Evolutionary conservation across 1,140 invertebrate genomes (phyloP).

Genomic region (Tetramorium alpestre): DNA sequence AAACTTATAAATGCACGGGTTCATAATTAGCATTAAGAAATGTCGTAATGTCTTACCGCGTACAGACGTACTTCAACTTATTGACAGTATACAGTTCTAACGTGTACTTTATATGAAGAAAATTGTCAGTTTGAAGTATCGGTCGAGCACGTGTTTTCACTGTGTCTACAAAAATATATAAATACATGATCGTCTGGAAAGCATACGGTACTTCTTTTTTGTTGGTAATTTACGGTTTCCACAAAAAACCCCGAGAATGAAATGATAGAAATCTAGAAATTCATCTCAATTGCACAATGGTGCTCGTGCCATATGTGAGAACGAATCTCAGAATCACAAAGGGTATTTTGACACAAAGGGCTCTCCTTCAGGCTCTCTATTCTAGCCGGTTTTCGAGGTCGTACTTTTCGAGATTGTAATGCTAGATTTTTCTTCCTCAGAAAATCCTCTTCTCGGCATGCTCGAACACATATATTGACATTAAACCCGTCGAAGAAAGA

Average conservation of each 20-base stretch:
- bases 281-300: slow-evolving; percentile 6
- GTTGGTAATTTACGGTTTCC: too few relatives aligned
- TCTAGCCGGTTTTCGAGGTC: background rate
- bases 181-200: background rate
- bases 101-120: slow-evolving; percentile 57
- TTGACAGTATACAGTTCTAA: slow-evolving; percentile 58
- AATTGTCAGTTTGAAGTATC: slow-evolving; percentile 64
- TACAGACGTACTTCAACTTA: slow-evolving; percentile 47
- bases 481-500: background rate
- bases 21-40: slow-evolving; percentile 58
- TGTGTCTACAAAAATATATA: slow-evolving; percentile 61
- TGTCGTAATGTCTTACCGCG: slow-evolving; percentile 14
- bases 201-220: background rate
- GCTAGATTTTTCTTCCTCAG: background rate
- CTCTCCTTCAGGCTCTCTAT: background rate
- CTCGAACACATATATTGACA: background rate
- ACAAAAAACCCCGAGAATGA: background rate
- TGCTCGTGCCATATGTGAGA: background rate
- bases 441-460: background rate
- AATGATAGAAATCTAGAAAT: background rate
- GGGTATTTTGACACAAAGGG: too few relatives aligned
- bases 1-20: background rate
- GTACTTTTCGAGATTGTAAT: background rate
- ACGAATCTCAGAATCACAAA: background rate
- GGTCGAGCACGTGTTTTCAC: slow-evolving; percentile 62